Percentiles rank a stretch among this genome's conserved stretches.
phyloP scores from a whole-genome alignment of 2,113 vertebrate species.

The Apteryx mantelli region DNA sequence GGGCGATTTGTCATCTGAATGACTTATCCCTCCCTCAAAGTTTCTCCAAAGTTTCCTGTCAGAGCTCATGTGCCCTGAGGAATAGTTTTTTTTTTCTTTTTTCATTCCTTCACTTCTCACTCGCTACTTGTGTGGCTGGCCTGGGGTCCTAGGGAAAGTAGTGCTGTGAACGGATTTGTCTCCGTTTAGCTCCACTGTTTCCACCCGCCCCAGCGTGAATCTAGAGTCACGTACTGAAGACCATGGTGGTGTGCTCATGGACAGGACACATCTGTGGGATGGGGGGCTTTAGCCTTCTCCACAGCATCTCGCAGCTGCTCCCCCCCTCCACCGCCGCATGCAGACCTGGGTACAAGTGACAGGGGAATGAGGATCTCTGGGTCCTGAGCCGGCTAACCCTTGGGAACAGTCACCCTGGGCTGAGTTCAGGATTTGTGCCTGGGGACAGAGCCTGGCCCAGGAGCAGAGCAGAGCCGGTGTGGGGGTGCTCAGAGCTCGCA shows the following conservation, averaged over 20 bases:
- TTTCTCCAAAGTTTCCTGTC: constrained; percentile 54
- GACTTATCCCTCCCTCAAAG: constrained; percentile 50
- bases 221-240: neutral
- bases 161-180: constrained; percentile 1
- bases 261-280: neutral
- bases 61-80: constrained; percentile 43
- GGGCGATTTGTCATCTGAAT: constrained; percentile 26
- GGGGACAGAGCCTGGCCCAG: neutral
- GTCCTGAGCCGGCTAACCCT: neutral
- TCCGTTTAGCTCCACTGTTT: neutral
- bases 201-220: neutral
- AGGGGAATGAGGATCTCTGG: neutral
- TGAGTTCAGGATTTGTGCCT: neutral
- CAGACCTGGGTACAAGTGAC: neutral
- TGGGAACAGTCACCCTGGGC: neutral
- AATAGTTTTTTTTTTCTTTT: constrained; percentile 54
- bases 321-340: accelerated
- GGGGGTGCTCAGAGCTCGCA: neutral
- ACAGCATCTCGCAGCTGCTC: neutral
- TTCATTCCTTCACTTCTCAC: constrained; percentile 26
- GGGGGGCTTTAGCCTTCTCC: neutral
- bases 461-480: neutral
- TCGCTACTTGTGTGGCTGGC: constrained; percentile 30
- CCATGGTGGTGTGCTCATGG: neutral
- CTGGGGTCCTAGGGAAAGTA: constrained; percentile 26